phyloP scores from a whole-genome alignment of 2,113 vertebrate genomes.

The Ciconia boyciana region DNA sequence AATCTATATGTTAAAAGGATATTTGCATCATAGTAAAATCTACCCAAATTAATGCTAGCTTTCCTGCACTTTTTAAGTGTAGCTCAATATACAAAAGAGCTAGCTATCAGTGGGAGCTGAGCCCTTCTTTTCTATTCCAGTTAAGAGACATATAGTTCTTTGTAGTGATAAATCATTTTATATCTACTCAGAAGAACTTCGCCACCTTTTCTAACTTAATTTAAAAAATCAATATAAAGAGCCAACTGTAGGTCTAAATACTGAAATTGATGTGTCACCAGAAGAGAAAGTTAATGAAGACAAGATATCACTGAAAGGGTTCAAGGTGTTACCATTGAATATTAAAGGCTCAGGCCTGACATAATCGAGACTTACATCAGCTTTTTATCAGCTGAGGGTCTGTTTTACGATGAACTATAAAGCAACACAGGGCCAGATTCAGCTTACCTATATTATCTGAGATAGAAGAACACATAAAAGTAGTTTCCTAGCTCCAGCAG shows the following conservation, averaged over 20 bases:
- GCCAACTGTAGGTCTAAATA: neutral
- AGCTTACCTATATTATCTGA: neutral
- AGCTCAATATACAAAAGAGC: neutral
- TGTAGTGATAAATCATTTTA: neutral
- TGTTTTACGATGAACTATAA: neutral
- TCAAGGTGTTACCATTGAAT: neutral
- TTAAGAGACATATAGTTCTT: neutral
- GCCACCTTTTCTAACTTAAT: conserved; percentile 9
- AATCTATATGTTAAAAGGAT: neutral
- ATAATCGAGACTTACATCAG: neutral
- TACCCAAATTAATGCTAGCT: neutral
- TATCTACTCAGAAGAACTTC: neutral
- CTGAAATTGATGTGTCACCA: conserved; percentile 3
- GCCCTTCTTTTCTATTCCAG: neutral
- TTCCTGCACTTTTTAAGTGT: neutral
- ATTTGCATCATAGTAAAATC: neutral
- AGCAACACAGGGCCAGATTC: neutral
- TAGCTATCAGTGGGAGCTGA: neutral
- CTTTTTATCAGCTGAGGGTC: neutral
- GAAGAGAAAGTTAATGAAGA: conserved; percentile 37
- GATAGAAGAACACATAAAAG: neutral
- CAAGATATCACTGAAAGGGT: neutral
- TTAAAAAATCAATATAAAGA: conserved; percentile 7
- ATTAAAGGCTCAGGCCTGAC: neutral
- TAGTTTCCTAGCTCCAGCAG: neutral